Percentiles rank a stretch among this genome's conserved stretches.
Conservation (phyloP, 2,888 invertebrate species). For the Bursaphelenchus okinawaensis region DNA sequence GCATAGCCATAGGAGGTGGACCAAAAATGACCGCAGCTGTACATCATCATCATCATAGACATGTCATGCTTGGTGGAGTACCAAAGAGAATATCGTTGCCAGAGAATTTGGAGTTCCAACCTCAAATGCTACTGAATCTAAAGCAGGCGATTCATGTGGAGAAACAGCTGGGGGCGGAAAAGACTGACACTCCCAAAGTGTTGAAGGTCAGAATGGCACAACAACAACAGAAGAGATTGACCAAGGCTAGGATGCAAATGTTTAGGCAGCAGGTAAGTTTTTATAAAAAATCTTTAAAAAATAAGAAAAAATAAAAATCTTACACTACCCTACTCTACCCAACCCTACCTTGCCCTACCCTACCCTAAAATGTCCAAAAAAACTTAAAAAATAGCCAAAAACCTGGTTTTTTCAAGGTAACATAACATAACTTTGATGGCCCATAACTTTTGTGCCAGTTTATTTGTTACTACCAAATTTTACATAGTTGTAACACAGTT, state of each 20-base stretch:
- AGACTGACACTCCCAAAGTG: constrained; percentile 25
- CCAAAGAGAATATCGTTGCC: constrained; percentile 57
- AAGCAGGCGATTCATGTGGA: constrained; percentile 59
- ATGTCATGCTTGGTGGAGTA: constrained; percentile 21
- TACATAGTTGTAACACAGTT: too few relatives aligned
- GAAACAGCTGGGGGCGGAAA: constrained; percentile 50
- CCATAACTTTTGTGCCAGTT: too few relatives aligned
- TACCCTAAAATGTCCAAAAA: too few relatives aligned
- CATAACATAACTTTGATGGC: too few relatives aligned
- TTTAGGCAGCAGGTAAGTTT: constrained; percentile 27
- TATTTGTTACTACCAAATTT: too few relatives aligned
- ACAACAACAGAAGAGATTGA: constrained; percentile 54
- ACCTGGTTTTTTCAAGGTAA: too few relatives aligned
- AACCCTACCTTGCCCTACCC: too few relatives aligned
- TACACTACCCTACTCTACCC: too few relatives aligned
- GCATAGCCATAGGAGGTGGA: not conserved
- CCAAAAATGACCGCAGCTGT: not conserved
- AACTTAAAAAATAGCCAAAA: too few relatives aligned
- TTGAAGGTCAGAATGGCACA: constrained; percentile 58
- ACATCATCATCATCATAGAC: not conserved
- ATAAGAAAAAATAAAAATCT: too few relatives aligned
- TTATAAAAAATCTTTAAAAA: not conserved
- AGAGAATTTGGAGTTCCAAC: constrained; percentile 58
- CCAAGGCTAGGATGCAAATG: constrained; percentile 32
- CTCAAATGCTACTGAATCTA: constrained; percentile 58